Evolutionary conservation across 1,140 invertebrate genomes (phyloP).

Genomic region (Drosophila pseudoobscura): DNA sequence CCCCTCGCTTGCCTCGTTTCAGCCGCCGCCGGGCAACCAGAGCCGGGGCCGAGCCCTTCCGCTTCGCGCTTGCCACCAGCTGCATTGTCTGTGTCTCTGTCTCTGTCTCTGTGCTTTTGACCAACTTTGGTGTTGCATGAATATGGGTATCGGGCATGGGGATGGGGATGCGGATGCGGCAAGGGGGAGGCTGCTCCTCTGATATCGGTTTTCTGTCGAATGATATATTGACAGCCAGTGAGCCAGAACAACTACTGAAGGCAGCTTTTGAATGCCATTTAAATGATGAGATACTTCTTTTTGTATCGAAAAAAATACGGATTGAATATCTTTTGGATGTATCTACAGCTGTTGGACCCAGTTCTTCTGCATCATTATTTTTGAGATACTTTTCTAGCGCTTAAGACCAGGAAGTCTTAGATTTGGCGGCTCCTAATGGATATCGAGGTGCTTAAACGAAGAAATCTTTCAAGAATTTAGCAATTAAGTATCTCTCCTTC

Average conservation of each 20-base stretch:
- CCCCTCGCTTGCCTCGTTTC: slow-evolving; percentile 4
- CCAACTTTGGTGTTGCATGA: slow-evolving; percentile 25
- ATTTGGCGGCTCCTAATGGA: too few relatives aligned
- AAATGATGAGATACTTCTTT: slow-evolving; percentile 3
- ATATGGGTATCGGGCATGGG: too few relatives aligned
- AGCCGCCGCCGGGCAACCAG: slow-evolving; percentile 11
- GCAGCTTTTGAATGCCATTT: slow-evolving; percentile 1
- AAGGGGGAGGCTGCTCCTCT: slow-evolving; percentile 2
- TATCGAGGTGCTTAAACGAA: not conserved
- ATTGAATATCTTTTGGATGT: too few relatives aligned
- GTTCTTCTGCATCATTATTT: too few relatives aligned
- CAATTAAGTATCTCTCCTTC: too few relatives aligned
- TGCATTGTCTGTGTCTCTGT: slow-evolving; percentile 32
- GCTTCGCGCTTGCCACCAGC: slow-evolving; percentile 40
- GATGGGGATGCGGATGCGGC: too few relatives aligned
- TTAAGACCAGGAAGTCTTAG: too few relatives aligned
- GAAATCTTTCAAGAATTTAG: not conserved
- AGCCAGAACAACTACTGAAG: not conserved
- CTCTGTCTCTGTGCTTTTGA: slow-evolving; percentile 18
- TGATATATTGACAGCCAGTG: slow-evolving; percentile 32
- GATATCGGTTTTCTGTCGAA: slow-evolving; percentile 33
- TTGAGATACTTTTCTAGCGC: too few relatives aligned
- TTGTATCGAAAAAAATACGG: too few relatives aligned
- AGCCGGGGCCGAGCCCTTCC: slow-evolving; percentile 33
- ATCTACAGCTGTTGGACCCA: too few relatives aligned